These are phyloP conservation scores for Microplitis deprimator DNA, from an alignment of 2,888 invertebrate genomes.

Conservation along the genomic window DNA sequence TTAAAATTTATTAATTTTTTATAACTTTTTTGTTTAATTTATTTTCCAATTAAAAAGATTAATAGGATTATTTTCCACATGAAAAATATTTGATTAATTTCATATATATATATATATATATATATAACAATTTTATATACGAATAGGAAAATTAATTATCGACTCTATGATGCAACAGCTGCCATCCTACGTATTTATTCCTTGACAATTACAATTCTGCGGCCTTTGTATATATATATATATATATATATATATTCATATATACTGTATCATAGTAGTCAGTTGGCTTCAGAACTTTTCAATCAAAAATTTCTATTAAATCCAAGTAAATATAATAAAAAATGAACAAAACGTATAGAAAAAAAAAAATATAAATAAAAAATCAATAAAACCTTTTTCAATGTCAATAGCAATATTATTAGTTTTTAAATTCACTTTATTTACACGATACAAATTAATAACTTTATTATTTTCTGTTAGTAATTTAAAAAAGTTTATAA, in stretches of 20 bases:
- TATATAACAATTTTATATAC: neutral
- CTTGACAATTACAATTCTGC: neutral
- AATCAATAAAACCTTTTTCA: neutral
- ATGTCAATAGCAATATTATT: neutral
- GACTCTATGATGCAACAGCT: neutral
- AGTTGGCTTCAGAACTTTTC: neutral
- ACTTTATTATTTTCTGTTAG: too few species aligned
- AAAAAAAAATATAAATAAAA: neutral
- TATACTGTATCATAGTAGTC: neutral
- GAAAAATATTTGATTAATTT: neutral
- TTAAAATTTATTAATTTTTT: too few species aligned
- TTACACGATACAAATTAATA: neutral
- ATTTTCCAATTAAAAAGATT: neutral
- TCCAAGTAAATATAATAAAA: neutral
- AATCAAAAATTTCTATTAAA: neutral
- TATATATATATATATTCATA: neutral
- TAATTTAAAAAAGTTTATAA: too few species aligned
- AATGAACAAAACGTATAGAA: neutral
- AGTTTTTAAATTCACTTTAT: neutral
- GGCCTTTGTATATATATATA: neutral
- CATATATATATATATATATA: neutral
- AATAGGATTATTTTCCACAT: neutral
- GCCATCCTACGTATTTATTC: neutral
- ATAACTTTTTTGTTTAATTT: too few species aligned
- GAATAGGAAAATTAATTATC: conserved; percentile 1